These are phyloP conservation scores for Thinocorus orbignyianus DNA, from an alignment of 2,113 vertebrate genomes.

Conservation along the genomic window DNA sequence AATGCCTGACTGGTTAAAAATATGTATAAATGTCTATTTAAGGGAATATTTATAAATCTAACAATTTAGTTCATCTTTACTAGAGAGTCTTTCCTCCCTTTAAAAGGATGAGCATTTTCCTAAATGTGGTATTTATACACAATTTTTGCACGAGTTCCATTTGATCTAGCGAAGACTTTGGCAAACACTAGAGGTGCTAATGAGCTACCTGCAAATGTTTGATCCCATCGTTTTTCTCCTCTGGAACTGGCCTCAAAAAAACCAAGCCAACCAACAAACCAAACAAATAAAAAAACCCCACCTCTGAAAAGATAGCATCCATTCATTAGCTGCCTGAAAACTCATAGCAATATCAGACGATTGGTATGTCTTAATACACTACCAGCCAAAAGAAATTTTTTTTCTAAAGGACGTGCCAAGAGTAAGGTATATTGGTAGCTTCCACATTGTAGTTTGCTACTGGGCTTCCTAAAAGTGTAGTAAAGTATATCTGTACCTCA, in stretches of 20 bases:
- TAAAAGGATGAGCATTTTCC: background rate
- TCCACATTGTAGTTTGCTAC: background rate
- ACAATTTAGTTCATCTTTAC: background rate
- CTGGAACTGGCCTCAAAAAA: background rate
- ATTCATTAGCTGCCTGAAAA: background rate
- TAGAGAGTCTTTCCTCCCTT: background rate
- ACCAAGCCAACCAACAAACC: no score
- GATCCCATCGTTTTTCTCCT: background rate
- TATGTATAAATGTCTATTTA: background rate
- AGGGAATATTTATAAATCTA: slow-evolving; percentile 1
- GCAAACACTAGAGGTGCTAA: slow-evolving; percentile 49
- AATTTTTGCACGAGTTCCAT: background rate
- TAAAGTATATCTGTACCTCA: background rate
- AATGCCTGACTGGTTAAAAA: slow-evolving; percentile 56
- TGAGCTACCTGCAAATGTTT: background rate
- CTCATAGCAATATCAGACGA: background rate
- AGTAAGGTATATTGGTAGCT: background rate
- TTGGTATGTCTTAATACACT: background rate
- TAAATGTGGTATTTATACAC: background rate
- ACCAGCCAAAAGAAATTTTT: background rate
- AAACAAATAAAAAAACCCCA: background rate
- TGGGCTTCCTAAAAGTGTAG: background rate
- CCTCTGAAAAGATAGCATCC: background rate
- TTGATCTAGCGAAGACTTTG: background rate
- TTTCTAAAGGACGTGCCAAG: background rate